Evolutionary conservation across 2,888 invertebrate genomes (phyloP).

Genomic region (Geotrupes spiniger): DNA sequence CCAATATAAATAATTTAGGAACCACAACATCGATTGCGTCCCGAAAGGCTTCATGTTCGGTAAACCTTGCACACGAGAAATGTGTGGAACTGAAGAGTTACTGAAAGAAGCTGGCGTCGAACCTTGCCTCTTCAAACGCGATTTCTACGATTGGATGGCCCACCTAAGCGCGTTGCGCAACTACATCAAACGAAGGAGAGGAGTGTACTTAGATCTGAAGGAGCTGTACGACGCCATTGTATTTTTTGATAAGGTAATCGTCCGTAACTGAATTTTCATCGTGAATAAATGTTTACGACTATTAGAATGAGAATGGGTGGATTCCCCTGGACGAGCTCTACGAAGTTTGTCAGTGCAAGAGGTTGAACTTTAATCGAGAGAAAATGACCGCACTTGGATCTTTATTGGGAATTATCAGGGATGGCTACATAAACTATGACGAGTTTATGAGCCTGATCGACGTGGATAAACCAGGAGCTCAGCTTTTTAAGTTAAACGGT

Average conservation of each 20-base stretch:
- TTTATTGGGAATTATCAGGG: slow-evolving; percentile 52
- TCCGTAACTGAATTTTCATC: slow-evolving; percentile 9
- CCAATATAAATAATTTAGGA: slow-evolving; percentile 37
- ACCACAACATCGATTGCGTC: slow-evolving; percentile 52
- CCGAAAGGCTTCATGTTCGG: slow-evolving; percentile 55
- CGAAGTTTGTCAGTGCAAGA: slow-evolving; percentile 47
- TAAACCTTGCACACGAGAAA: slow-evolving; percentile 40
- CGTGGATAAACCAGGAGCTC: slow-evolving; percentile 48
- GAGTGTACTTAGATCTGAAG: slow-evolving; percentile 30
- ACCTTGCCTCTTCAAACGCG: slow-evolving; percentile 42
- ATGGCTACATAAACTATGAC: slow-evolving; percentile 52
- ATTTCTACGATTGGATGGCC: slow-evolving; percentile 51
- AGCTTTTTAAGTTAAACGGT: slow-evolving; percentile 50
- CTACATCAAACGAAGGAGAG: slow-evolving; percentile 42
- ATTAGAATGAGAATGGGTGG: slow-evolving; percentile 50
- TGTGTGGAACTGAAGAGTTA: slow-evolving; percentile 52
- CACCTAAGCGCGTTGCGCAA: slow-evolving; percentile 51
- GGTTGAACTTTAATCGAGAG: slow-evolving; percentile 51
- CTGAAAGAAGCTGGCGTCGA: slow-evolving; percentile 36
- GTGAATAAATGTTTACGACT: slow-evolving; percentile 13
- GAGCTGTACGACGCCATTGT: slow-evolving; percentile 34
- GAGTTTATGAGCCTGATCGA: slow-evolving; percentile 54
- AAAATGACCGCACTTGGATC: slow-evolving; percentile 54
- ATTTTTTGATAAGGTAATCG: slow-evolving; percentile 42
- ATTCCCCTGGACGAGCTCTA: slow-evolving; percentile 51